These are phyloP conservation scores for Hedya salicella DNA, from an alignment of 2,888 invertebrate species.

Conservation along the genomic window DNA sequence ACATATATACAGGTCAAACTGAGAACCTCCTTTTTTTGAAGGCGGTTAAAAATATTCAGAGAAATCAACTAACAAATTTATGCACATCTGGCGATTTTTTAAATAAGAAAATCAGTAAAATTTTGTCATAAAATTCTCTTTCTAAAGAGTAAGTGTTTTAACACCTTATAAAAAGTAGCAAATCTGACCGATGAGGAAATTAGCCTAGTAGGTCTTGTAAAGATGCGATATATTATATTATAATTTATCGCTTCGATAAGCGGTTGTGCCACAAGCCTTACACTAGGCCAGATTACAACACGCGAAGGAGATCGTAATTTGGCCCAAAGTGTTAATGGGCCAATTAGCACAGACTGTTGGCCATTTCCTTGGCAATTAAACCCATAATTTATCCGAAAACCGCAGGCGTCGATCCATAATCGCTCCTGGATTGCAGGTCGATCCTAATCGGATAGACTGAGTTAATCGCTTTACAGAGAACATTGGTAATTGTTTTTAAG, in stretches of 20 bases:
- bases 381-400: slow-evolving; percentile 46
- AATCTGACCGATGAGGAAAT: no score
- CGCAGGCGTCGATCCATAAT: slow-evolving; percentile 44
- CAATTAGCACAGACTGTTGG: slow-evolving; percentile 48
- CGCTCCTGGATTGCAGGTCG: slow-evolving; percentile 39
- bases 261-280: slow-evolving; percentile 1
- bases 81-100: no score
- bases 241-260: neutral
- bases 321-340: slow-evolving; percentile 48
- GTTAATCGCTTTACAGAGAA: slow-evolving; percentile 26
- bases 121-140: no score
- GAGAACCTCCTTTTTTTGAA: no score
- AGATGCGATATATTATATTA: no score
- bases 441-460: slow-evolving; percentile 37
- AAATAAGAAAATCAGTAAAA: no score
- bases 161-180: no score
- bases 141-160: no score
- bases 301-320: slow-evolving; percentile 47
- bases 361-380: slow-evolving; percentile 47
- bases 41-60: no score
- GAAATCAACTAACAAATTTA: no score
- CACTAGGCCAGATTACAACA: slow-evolving; percentile 43
- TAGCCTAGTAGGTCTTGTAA: no score
- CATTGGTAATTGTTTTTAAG: slow-evolving; percentile 2
- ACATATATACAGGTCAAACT: no score